phyloP scores from a whole-genome alignment of 2,888 invertebrate genomes.

The Pristionchus entomophagus region DNA sequence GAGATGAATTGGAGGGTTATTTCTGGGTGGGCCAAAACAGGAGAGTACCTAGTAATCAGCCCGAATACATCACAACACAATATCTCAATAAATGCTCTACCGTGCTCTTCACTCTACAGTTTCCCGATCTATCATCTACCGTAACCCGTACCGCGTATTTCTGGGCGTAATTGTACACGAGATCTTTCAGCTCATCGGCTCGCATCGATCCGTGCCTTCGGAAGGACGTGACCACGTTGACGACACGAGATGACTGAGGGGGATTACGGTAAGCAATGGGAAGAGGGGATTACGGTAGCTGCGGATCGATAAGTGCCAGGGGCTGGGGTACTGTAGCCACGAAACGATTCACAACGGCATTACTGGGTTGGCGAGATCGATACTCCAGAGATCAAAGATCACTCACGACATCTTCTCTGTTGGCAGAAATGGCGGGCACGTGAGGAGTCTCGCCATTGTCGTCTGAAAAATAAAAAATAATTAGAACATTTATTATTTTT shows the following conservation, averaged over 20 bases:
- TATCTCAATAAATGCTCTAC: no score
- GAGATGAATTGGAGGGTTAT: no score
- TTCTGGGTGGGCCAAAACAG: no score
- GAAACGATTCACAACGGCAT: neutral
- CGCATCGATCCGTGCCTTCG: conserved; percentile 70
- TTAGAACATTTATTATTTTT: neutral
- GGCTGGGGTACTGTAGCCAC: neutral
- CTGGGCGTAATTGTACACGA: conserved; percentile 62
- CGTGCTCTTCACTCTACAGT: no score
- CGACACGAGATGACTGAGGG: conserved; percentile 43
- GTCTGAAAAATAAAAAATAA: conserved; percentile 50
- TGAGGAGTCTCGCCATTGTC: conserved; percentile 57
- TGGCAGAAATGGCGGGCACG: conserved; percentile 56
- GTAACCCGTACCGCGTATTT: conserved; percentile 51
- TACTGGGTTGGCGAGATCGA: neutral
- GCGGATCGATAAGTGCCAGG: neutral
- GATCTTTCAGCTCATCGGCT: conserved; percentile 67
- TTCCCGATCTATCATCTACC: neutral
- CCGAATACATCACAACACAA: no score
- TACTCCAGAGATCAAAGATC: neutral
- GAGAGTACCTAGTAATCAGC: no score
- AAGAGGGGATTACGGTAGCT: neutral
- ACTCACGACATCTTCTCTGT: conserved; percentile 39
- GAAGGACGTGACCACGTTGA: conserved; percentile 40
- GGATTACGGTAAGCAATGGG: conserved; percentile 12